Evolutionary conservation across 1,140 invertebrate species (phyloP), one percentile per base, ranked within the genome.

Genomic region (Hestina assimilis): DNA sequence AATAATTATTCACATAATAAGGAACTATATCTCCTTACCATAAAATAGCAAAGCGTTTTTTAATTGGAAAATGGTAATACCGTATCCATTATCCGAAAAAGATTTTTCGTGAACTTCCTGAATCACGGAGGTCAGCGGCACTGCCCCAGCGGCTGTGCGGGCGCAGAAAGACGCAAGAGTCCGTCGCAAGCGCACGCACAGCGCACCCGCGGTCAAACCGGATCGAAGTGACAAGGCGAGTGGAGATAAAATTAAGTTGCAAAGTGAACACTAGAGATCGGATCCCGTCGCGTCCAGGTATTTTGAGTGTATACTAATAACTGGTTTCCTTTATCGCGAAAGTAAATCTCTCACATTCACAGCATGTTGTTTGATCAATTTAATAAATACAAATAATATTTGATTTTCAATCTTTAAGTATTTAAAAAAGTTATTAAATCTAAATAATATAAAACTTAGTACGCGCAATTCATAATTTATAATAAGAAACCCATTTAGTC

Each of bases 1-100:
- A 35, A 21, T 19, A 17, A 33, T 45, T 14, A 54, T 3, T 54
- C 52, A 52, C 24, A 21, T 5, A 53, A 43, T 31, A 35, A 43
- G 33, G 53, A 56, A 56, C 31, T 35, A 24, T 20, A 41, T 51
- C 4, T 20, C 1, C 1, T 8, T 7, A 28, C n/a, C 12, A 33
- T 29, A 33, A 21, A 0, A 26, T 48, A 52, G 26, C 23, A 15
- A 40, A 26, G n/a, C 21, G 3, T 8, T 26, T 55, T 24, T 21
- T 55, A 24, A 46, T 46, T 47, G 42, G 46, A 41, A 14, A 12
- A 42, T 42, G 45, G 31, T 38, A 48, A 47, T 42, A 45, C 45
- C 45, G 15, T 24, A 23, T 7, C 92, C 94, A 45, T 47, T 46
- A 54, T 47, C 28, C 33, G n/a, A 47, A 31, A 24, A 53, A 45